phyloP scores from a whole-genome alignment of 2,888 invertebrate genomes.

The Sturmia bella region DNA sequence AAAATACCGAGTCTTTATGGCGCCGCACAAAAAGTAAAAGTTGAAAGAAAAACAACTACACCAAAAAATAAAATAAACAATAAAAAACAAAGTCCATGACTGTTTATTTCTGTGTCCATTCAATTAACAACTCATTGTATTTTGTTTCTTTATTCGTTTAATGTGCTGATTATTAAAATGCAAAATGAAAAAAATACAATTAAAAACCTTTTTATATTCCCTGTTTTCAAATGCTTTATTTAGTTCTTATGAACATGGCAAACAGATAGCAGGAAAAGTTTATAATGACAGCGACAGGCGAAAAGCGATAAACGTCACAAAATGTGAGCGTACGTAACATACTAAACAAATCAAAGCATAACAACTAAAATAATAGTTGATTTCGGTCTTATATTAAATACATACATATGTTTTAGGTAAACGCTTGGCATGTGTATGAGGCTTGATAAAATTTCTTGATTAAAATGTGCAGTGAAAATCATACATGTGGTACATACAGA shows the following conservation, averaged over 20 bases:
- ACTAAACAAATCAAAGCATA: no score
- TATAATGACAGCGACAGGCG: conserved; percentile 16
- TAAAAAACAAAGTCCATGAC: conserved; percentile 28
- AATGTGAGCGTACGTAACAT: background rate
- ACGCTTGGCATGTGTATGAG: no score
- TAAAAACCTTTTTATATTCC: conserved; percentile 10
- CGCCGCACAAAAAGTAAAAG: conserved; percentile 66
- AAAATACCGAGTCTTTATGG: conserved; percentile 65
- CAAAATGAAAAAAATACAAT: conserved; percentile 36
- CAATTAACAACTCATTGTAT: conserved; percentile 62
- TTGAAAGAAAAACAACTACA: conserved; percentile 49
- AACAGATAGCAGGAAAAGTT: background rate
- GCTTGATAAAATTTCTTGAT: no score
- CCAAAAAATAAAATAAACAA: conserved; percentile 9
- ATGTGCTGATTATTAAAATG: conserved; percentile 53
- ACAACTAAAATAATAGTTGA: no score
- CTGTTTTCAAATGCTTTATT: background rate
- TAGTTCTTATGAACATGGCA: background rate
- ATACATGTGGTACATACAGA: background rate
- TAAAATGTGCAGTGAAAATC: no score
- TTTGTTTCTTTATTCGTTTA: conserved; percentile 29
- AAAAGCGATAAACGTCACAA: background rate
- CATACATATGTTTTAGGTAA: no score
- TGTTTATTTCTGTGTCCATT: conserved; percentile 65
- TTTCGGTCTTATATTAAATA: no score